These are phyloP conservation scores for Apis mellifera DNA, from an alignment of 1,140 invertebrate species.

Conservation along the genomic window Amel_HAv3.1 CM009944.2:9211501-9212000, in stretches of 20 bases:
- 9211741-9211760: neutral
- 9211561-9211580: neutral
- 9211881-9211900: slow-evolving; percentile 53
- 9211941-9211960: slow-evolving; percentile 65
- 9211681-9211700: too few species aligned
- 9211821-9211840: slow-evolving; percentile 37
- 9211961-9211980: slow-evolving; percentile 43
- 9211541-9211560: too few species aligned
- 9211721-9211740: slow-evolving; percentile 1
- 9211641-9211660: too few species aligned
- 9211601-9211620: neutral
- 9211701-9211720: too few species aligned
- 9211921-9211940: slow-evolving; percentile 61
- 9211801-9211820: slow-evolving; percentile 39
- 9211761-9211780: slow-evolving; percentile 8
- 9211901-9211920: slow-evolving; percentile 67
- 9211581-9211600: neutral
- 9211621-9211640: too few species aligned
- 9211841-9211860: slow-evolving; percentile 74
- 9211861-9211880: slow-evolving; percentile 79
- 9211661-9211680: too few species aligned
- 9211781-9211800: neutral
- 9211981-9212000: neutral
- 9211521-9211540: too few species aligned
- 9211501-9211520: too few species aligned